A percentile compares a stretch with the other conserved stretches of the same genome.
Conservation (phyloP, 1,140 invertebrate species). For the Atopsyche davidsoni region DNA sequence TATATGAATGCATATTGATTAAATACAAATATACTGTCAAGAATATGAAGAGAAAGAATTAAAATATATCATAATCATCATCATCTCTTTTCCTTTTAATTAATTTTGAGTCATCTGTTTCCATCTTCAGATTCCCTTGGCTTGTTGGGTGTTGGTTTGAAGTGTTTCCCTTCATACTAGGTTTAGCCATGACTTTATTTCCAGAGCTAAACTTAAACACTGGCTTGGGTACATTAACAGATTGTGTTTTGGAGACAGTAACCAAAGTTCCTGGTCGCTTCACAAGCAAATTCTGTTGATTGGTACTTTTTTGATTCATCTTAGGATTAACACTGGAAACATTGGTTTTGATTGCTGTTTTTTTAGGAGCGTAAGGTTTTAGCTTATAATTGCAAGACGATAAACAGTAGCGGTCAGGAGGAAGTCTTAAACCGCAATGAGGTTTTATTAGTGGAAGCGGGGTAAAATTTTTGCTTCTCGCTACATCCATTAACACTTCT, state of each 20-base stretch:
- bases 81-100: slow-evolving; percentile 61
- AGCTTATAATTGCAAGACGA: slow-evolving; percentile 42
- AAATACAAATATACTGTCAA: no score
- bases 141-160: slow-evolving; percentile 18
- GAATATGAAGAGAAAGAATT: no score
- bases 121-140: slow-evolving; percentile 44
- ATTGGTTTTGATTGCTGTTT: slow-evolving; percentile 38
- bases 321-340: slow-evolving; percentile 44
- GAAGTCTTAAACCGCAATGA: slow-evolving; percentile 80
- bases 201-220: slow-evolving; percentile 61
- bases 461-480: slow-evolving; percentile 76
- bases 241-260: slow-evolving; percentile 56
- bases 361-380: slow-evolving; percentile 42
- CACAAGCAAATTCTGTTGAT: slow-evolving; percentile 43
- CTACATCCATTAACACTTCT: slow-evolving; percentile 83
- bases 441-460: slow-evolving; percentile 87
- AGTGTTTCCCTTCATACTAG: slow-evolving; percentile 56
- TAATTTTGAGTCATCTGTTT: slow-evolving; percentile 40
- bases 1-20: no score
- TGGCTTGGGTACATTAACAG: slow-evolving; percentile 65
- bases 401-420: slow-evolving; percentile 71
- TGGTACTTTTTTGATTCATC: slow-evolving; percentile 33
- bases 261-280: slow-evolving; percentile 50
- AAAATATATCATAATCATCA: slow-evolving; percentile 58
- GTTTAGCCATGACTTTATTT: slow-evolving; percentile 51